Base-by-base conservation (phyloP, 2,113 vertebrate species). In the Chaetops frenatus region DNA sequence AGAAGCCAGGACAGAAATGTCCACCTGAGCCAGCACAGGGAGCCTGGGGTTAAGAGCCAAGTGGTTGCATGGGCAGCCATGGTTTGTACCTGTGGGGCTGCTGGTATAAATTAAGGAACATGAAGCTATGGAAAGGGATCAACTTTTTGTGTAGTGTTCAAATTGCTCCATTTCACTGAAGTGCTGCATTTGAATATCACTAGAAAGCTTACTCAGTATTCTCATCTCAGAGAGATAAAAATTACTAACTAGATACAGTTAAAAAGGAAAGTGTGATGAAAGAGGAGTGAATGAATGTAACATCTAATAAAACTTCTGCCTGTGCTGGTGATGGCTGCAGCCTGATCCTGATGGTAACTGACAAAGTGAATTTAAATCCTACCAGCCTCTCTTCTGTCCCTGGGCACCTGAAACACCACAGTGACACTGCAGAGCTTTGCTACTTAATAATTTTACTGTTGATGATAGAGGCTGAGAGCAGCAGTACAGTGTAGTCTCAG, bases 21-120 rank as follows among this genome's bases (percentile, higher is more conserved):
- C n/a, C 84, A 94, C 77, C 15, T 16, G 3, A 69, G 58, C 24
- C 77, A 81, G 58, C 50, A 45, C 23, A 74, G 38, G 21, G 42
- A 78, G 47, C 28, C 11, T 1, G 14, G 36, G 5, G 22, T 2
- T 20, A 57, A 56, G 1, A 8, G 29, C 25, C 31, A 54, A 35
- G 64, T 33, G 16, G 20, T 57, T 73, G 35, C 0, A 0, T 11
- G 47, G 54, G 20, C 81, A 83, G 54, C 35, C n/a, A 54, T 0
- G 4, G n/a, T 87, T 76, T 53, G 51, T 33, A 83, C 40, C 17
- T 44, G 24, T 16, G 51, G 23, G 35, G 33, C n/a, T 61, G 25
- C 38, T 70, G 45, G 27, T 36, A 35, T 23, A 42, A 73, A 67
- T 10, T 35, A 83, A 60, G 24, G 50, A 29, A 57, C 15, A 15